Base-by-base conservation (phyloP, 2,797 vertebrate species). In the Phrynocephalus vlangalii region DNA sequence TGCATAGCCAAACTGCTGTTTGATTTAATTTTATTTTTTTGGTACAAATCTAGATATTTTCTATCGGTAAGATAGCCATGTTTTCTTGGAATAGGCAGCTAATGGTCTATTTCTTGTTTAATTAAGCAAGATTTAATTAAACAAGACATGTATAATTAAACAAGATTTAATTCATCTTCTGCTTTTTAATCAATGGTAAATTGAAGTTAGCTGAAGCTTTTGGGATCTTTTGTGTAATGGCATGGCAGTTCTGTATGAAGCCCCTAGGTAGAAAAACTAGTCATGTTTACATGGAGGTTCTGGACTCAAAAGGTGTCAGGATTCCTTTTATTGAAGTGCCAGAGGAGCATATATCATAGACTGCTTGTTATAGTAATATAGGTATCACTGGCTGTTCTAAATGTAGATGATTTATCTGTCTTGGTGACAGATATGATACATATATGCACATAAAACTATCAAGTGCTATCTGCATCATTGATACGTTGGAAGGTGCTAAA, bases 301-400 rank as follows among this genome's bases (percentile, higher is more conserved):
- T 10, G 1, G 77, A 52, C 52, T 79, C 0, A 79, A 86, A 87
- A 79, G 79, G 9, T 13, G 15, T 6, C 77, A 84, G 50, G 33
- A 28, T 72, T 2, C 3, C 4, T 4, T 76, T 73, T 4, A 18
- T 85, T 79, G 26, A 82, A 26, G 44, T 24, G 48, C 13, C 38
- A 48, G 73, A 70, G 8, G 84, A 73, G 48, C 72, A 90, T 81
- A 90, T 82, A 71, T 48, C 66, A 79, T 82, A 68, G 77, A 6
- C 50, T 88, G 38, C 26, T 66, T 33, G 77, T 90, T 85, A 78
- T 90, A 88, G 78, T 87, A 71, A 60, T 86, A 16, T 67, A 16
- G 88, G 80, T 89, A 38, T 89, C 28, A 67, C 76, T 76, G 18
- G n/a, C 0, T 0, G 1, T 68, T 91, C 56, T 90, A 84, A 88